Conservation (phyloP, 2,888 invertebrate species). For the Liposcelis brunnea region DNA sequence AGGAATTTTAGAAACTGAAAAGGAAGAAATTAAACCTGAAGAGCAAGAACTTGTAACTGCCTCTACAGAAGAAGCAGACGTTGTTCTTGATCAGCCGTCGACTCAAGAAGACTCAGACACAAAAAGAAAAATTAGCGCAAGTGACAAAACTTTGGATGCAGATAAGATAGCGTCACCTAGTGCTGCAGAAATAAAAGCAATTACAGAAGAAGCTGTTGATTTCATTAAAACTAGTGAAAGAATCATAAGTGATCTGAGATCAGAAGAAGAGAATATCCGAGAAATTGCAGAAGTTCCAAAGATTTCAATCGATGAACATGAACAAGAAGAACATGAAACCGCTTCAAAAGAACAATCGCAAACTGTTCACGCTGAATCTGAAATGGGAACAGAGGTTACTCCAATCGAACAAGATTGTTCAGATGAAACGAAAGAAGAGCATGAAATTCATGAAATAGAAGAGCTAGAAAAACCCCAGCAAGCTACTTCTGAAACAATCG, state of each 20-base stretch:
- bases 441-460: too few relatives aligned
- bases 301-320: background rate
- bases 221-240: background rate
- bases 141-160: background rate
- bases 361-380: background rate
- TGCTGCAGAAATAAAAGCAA: background rate
- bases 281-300: too few relatives aligned
- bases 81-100: too few relatives aligned
- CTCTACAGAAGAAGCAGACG: background rate
- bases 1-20: background rate
- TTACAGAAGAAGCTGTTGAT: background rate
- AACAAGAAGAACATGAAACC: background rate
- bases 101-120: too few relatives aligned
- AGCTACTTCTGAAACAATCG: too few relatives aligned
- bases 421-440: too few relatives aligned
- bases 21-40: slow-evolving; percentile 5
- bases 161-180: background rate
- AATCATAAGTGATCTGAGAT: background rate
- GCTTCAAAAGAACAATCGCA: background rate
- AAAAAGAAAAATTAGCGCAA: too few relatives aligned
- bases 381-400: background rate
- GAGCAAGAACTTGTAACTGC: background rate
- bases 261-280: too few relatives aligned
- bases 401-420: too few relatives aligned
- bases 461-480: too few relatives aligned